Base-by-base conservation (phyloP, 2,113 vertebrate species). In the Phylloscopus trochiloides region DNA sequence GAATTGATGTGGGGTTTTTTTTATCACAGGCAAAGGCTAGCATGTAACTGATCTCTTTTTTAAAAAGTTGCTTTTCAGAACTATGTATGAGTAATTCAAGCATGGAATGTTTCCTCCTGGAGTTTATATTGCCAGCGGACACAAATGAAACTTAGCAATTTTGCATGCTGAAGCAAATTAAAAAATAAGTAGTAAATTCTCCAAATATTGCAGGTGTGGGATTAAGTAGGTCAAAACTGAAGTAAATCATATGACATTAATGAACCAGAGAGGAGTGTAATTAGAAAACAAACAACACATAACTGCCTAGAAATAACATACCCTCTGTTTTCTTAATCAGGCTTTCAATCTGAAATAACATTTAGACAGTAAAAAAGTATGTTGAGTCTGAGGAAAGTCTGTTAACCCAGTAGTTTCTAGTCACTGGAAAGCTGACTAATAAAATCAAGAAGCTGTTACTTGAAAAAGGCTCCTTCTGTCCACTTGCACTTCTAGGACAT, bases 311-410 rank as follows among this genome's bases (percentile, higher is more conserved):
- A 91, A 97, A 96, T 96, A 97, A 96, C 86, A 95, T 6, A 14
- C 71, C 78, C 65, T 91, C 96, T 97, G 94, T 96, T 96, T 95
- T 96, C 86, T 93, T 95, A 96, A 96, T 96, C 97, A 95, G 81
- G 82, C 81, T 94, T 74, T 86, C 86, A 96, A 94, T 91, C 88
- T 97, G 85, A 96, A 95, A 94, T 88, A 96, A 90, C 65, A 83
- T 94, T 96, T 95, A 95, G 66, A 88, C 57, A 81, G 75, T 91
- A 81, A 97, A 94, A 89, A 87, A 70, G 73, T 90, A 74, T 9
- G 1, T 66, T 38, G 48, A 79, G 63, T 77, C 92, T 96, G 75
- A 75, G 67, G 58, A 25, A 88, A 68, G 54, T 84, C 57, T 88
- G 52, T 80, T 91, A 94, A 92, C 84, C 55, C 50, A 38, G 65